Conservation (phyloP, 2,113 vertebrate species). For the Tachycineta bicolor region DNA sequence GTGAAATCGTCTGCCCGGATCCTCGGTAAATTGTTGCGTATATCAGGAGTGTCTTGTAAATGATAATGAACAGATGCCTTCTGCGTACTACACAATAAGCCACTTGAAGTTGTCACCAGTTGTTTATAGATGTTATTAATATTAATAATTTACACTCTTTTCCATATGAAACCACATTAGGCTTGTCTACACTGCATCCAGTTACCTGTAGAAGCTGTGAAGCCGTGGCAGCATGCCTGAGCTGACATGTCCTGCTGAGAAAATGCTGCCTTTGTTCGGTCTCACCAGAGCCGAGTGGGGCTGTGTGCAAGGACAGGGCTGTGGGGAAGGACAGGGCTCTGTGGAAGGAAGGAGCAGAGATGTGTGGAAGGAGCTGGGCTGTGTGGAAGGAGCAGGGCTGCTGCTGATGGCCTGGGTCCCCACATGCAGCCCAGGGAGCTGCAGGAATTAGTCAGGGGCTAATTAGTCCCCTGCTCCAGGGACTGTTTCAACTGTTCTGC, state of each 20-base stretch:
- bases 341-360: not conserved
- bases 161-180: constrained; percentile 55
- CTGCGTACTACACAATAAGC: constrained; percentile 46
- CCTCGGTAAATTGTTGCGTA: not conserved
- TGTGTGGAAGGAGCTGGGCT: not conserved
- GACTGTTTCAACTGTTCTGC: not conserved
- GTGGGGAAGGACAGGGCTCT: too few relatives aligned
- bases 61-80: constrained; percentile 58
- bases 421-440: not conserved
- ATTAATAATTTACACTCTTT: constrained; percentile 65
- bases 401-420: not conserved
- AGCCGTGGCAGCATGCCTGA: not conserved
- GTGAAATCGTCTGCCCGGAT: not conserved
- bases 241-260: constrained; percentile 22
- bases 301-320: not conserved
- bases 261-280: constrained; percentile 31
- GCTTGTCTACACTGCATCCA: constrained; percentile 38
- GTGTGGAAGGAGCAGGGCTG: not conserved
- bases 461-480: not conserved
- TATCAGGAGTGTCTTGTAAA: constrained; percentile 34
- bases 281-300: accelerated
- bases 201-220: constrained; percentile 51
- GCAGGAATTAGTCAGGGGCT: not conserved
- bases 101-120: constrained; percentile 65
- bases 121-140: constrained; percentile 66